Percentiles rank a stretch among this genome's conserved stretches.
Conservation (phyloP, 2,113 vertebrate genomes). For the Cololabis saira region DNA sequence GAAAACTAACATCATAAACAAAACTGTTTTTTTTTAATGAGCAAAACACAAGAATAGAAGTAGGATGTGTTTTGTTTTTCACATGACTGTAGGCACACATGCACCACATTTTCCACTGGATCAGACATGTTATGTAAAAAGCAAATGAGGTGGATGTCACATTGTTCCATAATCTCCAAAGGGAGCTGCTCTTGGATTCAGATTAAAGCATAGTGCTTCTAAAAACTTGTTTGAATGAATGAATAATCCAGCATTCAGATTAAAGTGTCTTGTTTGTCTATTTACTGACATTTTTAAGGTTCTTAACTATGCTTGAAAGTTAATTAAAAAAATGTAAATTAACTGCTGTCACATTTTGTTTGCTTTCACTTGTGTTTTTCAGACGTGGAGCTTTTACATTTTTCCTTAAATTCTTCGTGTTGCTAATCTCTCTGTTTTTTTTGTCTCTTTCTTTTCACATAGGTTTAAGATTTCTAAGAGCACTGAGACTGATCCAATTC, state of each 20-base stretch:
- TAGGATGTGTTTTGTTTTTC: background rate
- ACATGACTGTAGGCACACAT: background rate
- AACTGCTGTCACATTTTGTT: background rate
- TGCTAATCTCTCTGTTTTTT: slow-evolving; percentile 2
- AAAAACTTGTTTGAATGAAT: slow-evolving; percentile 32
- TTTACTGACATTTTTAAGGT: background rate
- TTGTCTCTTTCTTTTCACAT: slow-evolving; percentile 44
- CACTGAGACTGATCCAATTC: slow-evolving; percentile 98
- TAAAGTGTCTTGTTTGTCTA: slow-evolving; percentile 15
- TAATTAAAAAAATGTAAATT: background rate
- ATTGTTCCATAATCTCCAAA: slow-evolving; percentile 67
- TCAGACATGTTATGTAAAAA: slow-evolving; percentile 61
- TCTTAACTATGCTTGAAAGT: background rate
- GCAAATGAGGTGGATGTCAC: slow-evolving; percentile 59
- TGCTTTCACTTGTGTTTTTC: background rate
- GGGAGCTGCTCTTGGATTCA: slow-evolving; percentile 39
- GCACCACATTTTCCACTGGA: slow-evolving; percentile 30
- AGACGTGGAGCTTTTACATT: background rate
- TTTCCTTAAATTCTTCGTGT: background rate
- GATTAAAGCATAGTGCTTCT: slow-evolving; percentile 18
- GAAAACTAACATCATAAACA: too few species aligned
- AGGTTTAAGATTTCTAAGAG: slow-evolving; percentile 99
- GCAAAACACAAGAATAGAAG: background rate
- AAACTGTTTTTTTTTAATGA: too few species aligned
- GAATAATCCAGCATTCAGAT: slow-evolving; percentile 30